Percentiles rank a stretch among this genome's conserved stretches.
phyloP scores from a whole-genome alignment of 2,888 invertebrate species.

The Eumerus sabulonum region DNA sequence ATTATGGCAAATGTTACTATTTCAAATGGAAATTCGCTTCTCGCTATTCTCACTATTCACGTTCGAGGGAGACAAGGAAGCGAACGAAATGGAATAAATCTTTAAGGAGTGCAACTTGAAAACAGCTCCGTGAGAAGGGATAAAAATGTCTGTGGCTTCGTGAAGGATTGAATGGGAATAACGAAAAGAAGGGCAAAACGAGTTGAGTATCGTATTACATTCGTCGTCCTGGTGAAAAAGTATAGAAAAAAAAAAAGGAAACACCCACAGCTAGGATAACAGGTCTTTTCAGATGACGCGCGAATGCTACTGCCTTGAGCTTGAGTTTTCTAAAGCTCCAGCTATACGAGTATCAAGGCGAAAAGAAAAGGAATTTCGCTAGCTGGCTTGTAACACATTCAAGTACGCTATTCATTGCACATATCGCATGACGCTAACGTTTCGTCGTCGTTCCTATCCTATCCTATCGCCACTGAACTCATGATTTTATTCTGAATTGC shows the following conservation, averaged over 20 bases:
- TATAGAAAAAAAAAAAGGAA: conserved; percentile 35
- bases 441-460: conserved; percentile 6
- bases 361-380: conserved; percentile 44
- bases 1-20: conserved; percentile 56
- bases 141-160: conserved; percentile 40
- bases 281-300: conserved; percentile 55
- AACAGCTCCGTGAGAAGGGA: conserved; percentile 43
- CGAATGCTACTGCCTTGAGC: conserved; percentile 38
- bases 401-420: conserved; percentile 64
- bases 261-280: conserved; percentile 27
- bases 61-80: conserved; percentile 60
- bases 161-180: conserved; percentile 11
- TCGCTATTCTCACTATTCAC: not conserved
- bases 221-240: conserved; percentile 58
- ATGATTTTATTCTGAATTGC: conserved; percentile 27
- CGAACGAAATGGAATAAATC: conserved; percentile 57
- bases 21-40: conserved; percentile 41
- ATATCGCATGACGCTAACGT: conserved; percentile 25
- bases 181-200: conserved; percentile 37
- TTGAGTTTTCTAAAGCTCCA: conserved; percentile 18
- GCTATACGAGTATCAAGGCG: conserved; percentile 21
- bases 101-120: conserved; percentile 49
- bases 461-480: conserved; percentile 8
- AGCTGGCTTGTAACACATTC: conserved; percentile 65
- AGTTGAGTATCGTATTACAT: conserved; percentile 64